Conservation (phyloP, 2,797 vertebrate species). For the Euthynnus affinis region DNA sequence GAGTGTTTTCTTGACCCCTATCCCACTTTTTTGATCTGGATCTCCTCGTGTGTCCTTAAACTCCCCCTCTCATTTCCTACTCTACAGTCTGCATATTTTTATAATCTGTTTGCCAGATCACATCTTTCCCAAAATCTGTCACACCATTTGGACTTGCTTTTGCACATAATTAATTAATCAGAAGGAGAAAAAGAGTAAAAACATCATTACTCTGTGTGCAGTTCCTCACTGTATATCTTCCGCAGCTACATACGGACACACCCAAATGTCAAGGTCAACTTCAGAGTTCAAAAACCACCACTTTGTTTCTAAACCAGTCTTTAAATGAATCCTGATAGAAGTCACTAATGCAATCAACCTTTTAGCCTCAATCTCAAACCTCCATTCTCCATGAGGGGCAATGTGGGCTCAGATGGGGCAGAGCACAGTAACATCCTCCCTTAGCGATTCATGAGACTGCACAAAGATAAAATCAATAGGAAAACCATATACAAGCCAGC, state of each 20-base stretch:
- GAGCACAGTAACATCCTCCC: slow-evolving; percentile 62
- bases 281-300: slow-evolving; percentile 76
- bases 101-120: slow-evolving; percentile 21
- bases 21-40: neutral
- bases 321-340: slow-evolving; percentile 82
- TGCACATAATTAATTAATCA: slow-evolving; percentile 24
- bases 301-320: slow-evolving; percentile 74
- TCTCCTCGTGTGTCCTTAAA: slow-evolving; percentile 25
- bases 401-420: slow-evolving; percentile 58
- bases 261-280: slow-evolving; percentile 72
- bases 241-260: slow-evolving; percentile 20
- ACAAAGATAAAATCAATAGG: slow-evolving; percentile 70
- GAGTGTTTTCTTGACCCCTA: slow-evolving; percentile 34
- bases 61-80: neutral
- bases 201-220: neutral
- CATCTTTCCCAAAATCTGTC: slow-evolving; percentile 18
- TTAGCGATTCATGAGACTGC: slow-evolving; percentile 54
- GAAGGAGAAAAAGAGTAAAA: neutral
- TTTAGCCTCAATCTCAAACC: slow-evolving; percentile 73
- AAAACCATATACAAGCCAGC: slow-evolving; percentile 11
- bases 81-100: slow-evolving; percentile 22
- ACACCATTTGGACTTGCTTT: slow-evolving; percentile 15
- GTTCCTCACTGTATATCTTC: slow-evolving; percentile 7
- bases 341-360: slow-evolving; percentile 82
- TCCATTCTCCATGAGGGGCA: slow-evolving; percentile 50